Evolutionary conservation across 2,113 vertebrate species (phyloP).

Genomic region (Heliornis fulica): DNA sequence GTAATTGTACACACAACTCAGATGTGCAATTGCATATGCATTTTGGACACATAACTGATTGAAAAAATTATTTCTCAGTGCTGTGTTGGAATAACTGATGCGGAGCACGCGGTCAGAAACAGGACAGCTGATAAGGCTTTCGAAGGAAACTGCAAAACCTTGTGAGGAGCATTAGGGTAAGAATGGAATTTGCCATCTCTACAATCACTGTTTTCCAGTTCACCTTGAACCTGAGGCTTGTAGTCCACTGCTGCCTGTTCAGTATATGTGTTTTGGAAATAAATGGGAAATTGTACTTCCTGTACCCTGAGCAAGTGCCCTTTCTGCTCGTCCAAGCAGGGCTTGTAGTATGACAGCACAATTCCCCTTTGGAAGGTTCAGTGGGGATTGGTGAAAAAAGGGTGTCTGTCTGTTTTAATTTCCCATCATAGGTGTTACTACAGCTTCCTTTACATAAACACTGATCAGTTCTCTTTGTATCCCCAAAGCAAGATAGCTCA

Average conservation of each 20-base stretch:
- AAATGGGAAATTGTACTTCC: neutral
- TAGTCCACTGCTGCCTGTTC: neutral
- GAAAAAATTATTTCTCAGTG: slow-evolving; percentile 5
- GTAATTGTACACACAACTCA: slow-evolving; percentile 57
- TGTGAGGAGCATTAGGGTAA: neutral
- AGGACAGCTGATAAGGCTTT: neutral
- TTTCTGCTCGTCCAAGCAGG: neutral
- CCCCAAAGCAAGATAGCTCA: neutral
- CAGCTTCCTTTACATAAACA: neutral
- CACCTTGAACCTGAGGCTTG: neutral
- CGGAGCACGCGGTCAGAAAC: neutral
- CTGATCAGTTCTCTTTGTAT: neutral
- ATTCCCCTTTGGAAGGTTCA: neutral
- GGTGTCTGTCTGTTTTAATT: neutral
- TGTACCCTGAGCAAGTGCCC: neutral
- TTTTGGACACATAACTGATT: slow-evolving; percentile 54
- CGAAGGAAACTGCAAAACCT: neutral
- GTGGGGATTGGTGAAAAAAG: neutral
- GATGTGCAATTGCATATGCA: slow-evolving; percentile 21
- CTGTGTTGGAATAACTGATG: neutral
- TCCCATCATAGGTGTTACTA: neutral
- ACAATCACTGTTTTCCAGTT: neutral
- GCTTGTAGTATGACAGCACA: neutral
- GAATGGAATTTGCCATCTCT: neutral
- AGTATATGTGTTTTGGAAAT: neutral